Evolutionary conservation across 1,140 invertebrate genomes (phyloP), one percentile per base, ranked within the genome.

Genomic region (Zophobas morio): DNA sequence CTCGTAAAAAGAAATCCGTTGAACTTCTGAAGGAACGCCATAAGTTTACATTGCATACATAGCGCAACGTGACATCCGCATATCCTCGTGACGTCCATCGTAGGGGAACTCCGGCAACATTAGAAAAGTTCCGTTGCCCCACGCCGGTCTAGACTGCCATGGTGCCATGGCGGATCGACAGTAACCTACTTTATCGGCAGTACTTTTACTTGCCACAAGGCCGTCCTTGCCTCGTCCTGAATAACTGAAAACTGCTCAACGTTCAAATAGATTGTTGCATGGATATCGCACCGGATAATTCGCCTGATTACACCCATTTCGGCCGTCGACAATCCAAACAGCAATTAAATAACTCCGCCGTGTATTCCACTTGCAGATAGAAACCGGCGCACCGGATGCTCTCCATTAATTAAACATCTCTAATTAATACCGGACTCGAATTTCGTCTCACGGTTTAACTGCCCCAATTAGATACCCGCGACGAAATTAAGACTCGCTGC

Each of bases 201-300:
- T 60, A 74, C 72, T 74, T 74, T 74, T 74, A 74, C 72, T 74
- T 74, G 47, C 51, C 60, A 53, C 72, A 74, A 74, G 72, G 72
- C 35, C 72, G 72, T 74, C 72, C 72, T 74, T 74, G 72, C 54
- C 36, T 5, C 51, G 71, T 53, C 71, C 71, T 73, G 71, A 73
- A 73, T 73, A 73, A 42, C 71, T 73, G 71, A 73, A 73, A 73
- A 40, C 49, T 73, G 36, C 36, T 73, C 71, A 73, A 73, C 71
- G 60, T 66, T 66, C 71, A 73, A 73, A 73, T 73, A 36, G 51
- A 73, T 56, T 56, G 40, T 73, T 73, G 49, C 42, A 73, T 54
- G 70, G 70, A 73, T 73, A 73, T 54, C 33, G 39, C 53, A 73
- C 70, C 71, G 71, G 71, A 73, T 73, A 73, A 66, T 66, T 66